Evolutionary conservation across 2,888 invertebrate genomes (phyloP).

Genomic region (Horisme vitalbata): DNA sequence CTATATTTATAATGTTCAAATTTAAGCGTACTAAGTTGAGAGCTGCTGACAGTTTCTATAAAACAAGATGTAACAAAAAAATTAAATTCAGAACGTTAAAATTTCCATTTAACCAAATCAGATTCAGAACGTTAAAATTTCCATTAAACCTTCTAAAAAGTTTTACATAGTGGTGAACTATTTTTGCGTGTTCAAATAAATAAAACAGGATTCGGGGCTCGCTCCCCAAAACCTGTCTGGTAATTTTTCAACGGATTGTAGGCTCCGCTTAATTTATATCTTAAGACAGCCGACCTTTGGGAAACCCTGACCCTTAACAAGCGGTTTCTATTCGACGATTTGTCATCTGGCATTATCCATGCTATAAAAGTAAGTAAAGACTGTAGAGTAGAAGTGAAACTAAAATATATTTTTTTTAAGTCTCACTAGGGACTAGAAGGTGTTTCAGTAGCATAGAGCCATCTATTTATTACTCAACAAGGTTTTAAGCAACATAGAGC

Average conservation of each 20-base stretch:
- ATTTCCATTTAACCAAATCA: too few relatives aligned
- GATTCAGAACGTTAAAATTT: not conserved
- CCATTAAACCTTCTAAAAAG: not conserved
- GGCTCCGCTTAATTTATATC: slow-evolving; percentile 41
- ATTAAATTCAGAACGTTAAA: too few relatives aligned
- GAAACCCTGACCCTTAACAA: slow-evolving; percentile 41
- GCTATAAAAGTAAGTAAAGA: not conserved
- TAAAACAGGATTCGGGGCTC: not conserved
- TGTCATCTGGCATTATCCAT: slow-evolving; percentile 52
- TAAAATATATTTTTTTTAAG: not conserved
- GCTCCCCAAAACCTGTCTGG: slow-evolving; percentile 17
- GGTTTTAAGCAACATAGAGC: too few relatives aligned
- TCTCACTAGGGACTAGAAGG: too few relatives aligned
- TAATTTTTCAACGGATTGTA: slow-evolving; percentile 35
- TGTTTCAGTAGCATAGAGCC: too few relatives aligned
- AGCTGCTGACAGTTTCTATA: too few relatives aligned
- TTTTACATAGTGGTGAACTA: not conserved
- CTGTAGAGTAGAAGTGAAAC: not conserved
- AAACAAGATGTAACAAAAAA: too few relatives aligned
- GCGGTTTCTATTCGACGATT: slow-evolving; percentile 43
- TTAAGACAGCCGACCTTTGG: slow-evolving; percentile 40
- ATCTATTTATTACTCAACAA: too few relatives aligned
- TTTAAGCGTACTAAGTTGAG: too few relatives aligned
- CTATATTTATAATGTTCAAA: too few relatives aligned
- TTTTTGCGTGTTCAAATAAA: slow-evolving; percentile 13